These are phyloP conservation scores for Xanthorhoe spadicearia DNA, from an alignment of 2,888 invertebrate genomes.

Conservation along the genomic window DNA sequence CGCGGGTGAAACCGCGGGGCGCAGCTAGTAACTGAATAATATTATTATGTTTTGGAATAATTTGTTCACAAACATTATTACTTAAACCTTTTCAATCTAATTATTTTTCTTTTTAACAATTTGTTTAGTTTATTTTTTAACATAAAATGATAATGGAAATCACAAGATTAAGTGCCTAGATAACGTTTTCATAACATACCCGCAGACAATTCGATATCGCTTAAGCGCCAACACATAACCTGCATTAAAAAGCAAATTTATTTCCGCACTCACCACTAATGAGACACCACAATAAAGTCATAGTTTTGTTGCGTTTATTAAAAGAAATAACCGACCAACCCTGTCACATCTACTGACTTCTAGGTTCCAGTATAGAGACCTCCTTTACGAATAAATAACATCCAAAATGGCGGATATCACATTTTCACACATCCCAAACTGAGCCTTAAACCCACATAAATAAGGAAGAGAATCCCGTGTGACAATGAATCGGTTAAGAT, in stretches of 20 bases:
- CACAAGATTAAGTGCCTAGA: not conserved
- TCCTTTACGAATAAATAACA: constrained; percentile 53
- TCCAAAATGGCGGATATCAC: constrained; percentile 41
- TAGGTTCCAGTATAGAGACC: constrained; percentile 67
- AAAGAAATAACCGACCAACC: constrained; percentile 60
- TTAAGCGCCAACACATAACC: constrained; percentile 11
- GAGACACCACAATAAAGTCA: constrained; percentile 60
- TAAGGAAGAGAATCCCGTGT: constrained; percentile 49
- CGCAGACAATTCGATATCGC: constrained; percentile 19
- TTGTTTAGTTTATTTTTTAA: not conserved
- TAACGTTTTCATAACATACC: not conserved
- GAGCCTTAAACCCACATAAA: constrained; percentile 30
- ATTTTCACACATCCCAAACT: constrained; percentile 33
- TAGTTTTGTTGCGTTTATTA: constrained; percentile 58
- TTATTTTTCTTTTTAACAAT: no score
- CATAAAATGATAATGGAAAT: not conserved
- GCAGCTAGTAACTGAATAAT: no score
- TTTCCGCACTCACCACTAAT: constrained; percentile 49
- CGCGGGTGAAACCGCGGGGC: no score
- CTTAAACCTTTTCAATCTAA: no score
- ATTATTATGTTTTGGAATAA: no score
- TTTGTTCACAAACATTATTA: no score
- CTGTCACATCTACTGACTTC: constrained; percentile 64
- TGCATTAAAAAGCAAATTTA: constrained; percentile 27
- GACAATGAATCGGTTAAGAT: constrained; percentile 54